Percentiles rank a stretch among this genome's conserved stretches.
phyloP scores from a whole-genome alignment of 2,888 invertebrate genomes.

The Apotomis capreana region DNA sequence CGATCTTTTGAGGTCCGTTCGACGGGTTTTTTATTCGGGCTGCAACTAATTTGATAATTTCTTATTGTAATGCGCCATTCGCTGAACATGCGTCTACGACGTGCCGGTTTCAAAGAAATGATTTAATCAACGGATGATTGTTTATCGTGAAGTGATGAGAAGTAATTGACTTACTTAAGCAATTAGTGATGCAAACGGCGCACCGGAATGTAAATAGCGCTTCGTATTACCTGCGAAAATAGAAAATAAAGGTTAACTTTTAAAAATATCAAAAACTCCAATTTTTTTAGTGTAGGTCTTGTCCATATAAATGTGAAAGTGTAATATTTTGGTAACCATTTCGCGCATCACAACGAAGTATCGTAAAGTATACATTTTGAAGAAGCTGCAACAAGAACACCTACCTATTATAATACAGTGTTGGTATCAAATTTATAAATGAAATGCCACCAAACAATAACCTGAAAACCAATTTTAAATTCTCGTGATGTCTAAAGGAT shows the following conservation, averaged over 20 bases:
- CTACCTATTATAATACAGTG: too few relatives aligned
- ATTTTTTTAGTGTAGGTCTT: too few relatives aligned
- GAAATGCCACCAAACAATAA: too few relatives aligned
- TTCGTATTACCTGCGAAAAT: conserved; percentile 34
- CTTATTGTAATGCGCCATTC: conserved; percentile 66
- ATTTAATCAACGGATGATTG: conserved; percentile 51
- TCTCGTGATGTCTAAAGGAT: too few relatives aligned
- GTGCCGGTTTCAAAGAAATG: conserved; percentile 51
- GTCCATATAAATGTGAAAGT: too few relatives aligned
- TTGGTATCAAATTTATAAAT: too few relatives aligned
- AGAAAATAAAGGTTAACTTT: conserved; percentile 22
- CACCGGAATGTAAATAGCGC: conserved; percentile 5
- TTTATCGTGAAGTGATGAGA: conserved; percentile 39
- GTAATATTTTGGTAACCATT: too few relatives aligned
- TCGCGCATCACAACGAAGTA: too few relatives aligned
- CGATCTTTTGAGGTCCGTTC: conserved; percentile 70
- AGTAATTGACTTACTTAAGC: conserved; percentile 39
- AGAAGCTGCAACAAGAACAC: too few relatives aligned
- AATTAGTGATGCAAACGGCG: conserved; percentile 32
- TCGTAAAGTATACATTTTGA: too few relatives aligned
- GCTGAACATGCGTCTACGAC: conserved; percentile 47
- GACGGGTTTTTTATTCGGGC: conserved; percentile 66
- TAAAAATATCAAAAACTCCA: too few relatives aligned
- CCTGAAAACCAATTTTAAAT: too few relatives aligned
- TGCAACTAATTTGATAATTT: conserved; percentile 81